Conservation (phyloP, 2,888 invertebrate species). For the Heliconius cydno region DNA sequence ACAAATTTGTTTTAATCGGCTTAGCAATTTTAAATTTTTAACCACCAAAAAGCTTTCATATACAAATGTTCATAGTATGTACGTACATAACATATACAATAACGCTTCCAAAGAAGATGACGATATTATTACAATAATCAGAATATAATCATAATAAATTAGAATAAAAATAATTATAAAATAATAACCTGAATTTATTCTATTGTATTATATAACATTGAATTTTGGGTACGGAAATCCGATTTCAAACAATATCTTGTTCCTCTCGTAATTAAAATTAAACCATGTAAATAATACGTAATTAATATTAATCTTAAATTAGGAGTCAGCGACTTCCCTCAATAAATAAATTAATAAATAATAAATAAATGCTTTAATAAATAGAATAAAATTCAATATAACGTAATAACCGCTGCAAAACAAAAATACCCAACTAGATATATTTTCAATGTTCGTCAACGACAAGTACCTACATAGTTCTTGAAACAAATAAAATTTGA, state of each 20-base stretch:
- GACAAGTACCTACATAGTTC: constrained; percentile 1
- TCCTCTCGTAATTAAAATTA: no score
- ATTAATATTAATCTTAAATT: no score
- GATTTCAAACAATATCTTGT: no score
- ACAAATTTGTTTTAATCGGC: constrained; percentile 3
- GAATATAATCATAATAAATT: no score
- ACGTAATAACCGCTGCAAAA: not conserved
- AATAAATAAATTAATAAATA: no score
- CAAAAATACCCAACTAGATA: not conserved
- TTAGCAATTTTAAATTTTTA: constrained; percentile 4
- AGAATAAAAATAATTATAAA: no score
- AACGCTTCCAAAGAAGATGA: not conserved
- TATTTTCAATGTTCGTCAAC: not conserved
- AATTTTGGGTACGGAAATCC: no score
- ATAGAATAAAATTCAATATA: not conserved
- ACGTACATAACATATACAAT: not conserved
- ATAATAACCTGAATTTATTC: no score
- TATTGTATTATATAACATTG: no score
- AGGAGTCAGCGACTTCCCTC: no score
- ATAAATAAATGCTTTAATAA: not conserved
- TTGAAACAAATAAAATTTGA: constrained; percentile 15
- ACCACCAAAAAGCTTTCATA: not conserved
- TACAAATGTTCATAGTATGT: not conserved
- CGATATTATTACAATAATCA: not conserved
- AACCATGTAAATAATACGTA: no score